Evolutionary conservation across 2,888 invertebrate genomes (phyloP).

Genomic region (Pyrocoelia pectoralis): DNA sequence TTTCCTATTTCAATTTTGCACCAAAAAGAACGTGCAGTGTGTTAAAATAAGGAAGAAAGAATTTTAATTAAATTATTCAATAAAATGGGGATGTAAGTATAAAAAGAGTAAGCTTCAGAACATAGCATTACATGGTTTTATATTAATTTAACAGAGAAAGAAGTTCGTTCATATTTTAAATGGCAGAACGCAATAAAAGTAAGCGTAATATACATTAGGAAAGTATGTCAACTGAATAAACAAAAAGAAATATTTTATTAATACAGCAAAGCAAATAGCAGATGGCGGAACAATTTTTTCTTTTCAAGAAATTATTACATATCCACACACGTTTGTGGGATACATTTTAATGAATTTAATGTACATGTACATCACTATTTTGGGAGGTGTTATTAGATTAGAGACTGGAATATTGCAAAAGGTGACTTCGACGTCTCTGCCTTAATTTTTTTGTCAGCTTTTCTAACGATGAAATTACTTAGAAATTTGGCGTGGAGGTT

Average conservation of each 20-base stretch:
- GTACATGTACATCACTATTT: neutral
- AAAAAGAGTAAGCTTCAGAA: no score
- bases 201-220: constrained; percentile 1
- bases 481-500: constrained; percentile 15
- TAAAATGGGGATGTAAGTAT: no score
- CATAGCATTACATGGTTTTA: no score
- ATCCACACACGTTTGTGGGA: neutral
- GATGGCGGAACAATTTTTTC: neutral
- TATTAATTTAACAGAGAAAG: no score
- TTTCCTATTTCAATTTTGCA: no score
- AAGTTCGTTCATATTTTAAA: no score
- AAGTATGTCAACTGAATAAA: neutral
- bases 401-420: neutral
- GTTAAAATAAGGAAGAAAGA: no score
- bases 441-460: neutral
- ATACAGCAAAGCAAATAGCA: neutral
- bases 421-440: no score
- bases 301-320: neutral
- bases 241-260: neutral
- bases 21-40: no score
- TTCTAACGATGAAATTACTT: neutral
- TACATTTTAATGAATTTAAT: neutral
- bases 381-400: neutral
- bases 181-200: constrained; percentile 6
- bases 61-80: no score